A percentile compares a stretch with the other conserved stretches of the same genome.
These are phyloP conservation scores for Andrena bucephala DNA, from an alignment of 2,888 invertebrate genomes.

Conservation along the genomic window DNA sequence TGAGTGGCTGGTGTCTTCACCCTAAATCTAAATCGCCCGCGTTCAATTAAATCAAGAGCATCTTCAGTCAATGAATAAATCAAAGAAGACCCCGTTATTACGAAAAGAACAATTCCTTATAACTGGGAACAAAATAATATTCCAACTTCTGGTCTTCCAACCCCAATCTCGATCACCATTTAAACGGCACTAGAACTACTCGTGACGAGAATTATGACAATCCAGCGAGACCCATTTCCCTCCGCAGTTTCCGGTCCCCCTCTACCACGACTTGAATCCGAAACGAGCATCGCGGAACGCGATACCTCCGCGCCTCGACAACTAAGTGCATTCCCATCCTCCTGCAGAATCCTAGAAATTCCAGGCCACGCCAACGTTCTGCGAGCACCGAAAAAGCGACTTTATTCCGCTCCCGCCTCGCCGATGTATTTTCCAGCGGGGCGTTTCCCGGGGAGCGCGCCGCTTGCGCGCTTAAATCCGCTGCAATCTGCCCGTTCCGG, in stretches of 20 bases:
- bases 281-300: constrained; percentile 19
- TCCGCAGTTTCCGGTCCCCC: neutral
- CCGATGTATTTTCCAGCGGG: constrained; percentile 7
- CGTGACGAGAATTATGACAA: neutral
- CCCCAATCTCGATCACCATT: neutral
- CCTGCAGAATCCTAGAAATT: constrained; percentile 27
- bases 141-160: neutral
- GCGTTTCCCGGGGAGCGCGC: neutral
- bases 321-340: constrained; percentile 7
- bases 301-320: constrained; percentile 8
- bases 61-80: too few species aligned
- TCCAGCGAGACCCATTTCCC: neutral
- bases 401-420: constrained; percentile 5
- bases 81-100: too few species aligned
- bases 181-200: neutral
- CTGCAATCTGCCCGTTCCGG: constrained; percentile 8
- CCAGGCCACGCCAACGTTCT: constrained; percentile 3
- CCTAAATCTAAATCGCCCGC: too few species aligned
- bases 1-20: too few species aligned
- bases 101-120: too few species aligned
- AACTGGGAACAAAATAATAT: too few species aligned
- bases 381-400: constrained; percentile 18
- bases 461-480: neutral
- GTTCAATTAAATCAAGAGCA: too few species aligned
- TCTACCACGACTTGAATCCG: constrained; percentile 4